Evolutionary conservation across 2,888 invertebrate species (phyloP).

Genomic region (Torymus auratus): DNA sequence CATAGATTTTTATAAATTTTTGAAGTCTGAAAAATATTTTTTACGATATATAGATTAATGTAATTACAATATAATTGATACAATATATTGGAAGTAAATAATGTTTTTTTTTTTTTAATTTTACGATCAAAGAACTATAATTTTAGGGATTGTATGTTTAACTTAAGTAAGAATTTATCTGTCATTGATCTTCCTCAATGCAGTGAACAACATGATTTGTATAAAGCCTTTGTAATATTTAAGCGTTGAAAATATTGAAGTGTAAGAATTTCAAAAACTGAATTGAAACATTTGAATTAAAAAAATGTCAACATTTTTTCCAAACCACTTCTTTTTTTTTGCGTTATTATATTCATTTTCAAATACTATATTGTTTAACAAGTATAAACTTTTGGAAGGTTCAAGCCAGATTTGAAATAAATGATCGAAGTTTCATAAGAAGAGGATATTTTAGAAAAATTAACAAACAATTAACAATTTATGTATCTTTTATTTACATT

Average conservation of each 20-base stretch:
- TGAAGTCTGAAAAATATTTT: constrained; percentile 10
- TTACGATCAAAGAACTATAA: constrained; percentile 42
- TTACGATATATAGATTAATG: constrained; percentile 16
- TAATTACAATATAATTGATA: constrained; percentile 8
- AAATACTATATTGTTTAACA: background rate
- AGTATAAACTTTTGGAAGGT: background rate
- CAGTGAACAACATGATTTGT: constrained; percentile 60
- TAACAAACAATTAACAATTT: constrained; percentile 38
- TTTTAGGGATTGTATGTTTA: constrained; percentile 44
- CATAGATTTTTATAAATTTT: constrained; percentile 12
- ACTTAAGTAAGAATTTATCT: constrained; percentile 45
- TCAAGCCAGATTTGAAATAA: background rate
- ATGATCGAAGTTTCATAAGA: background rate
- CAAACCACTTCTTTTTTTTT: constrained; percentile 49
- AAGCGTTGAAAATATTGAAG: constrained; percentile 58
- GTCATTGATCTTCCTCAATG: constrained; percentile 38
- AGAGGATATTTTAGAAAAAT: constrained; percentile 1
- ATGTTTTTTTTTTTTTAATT: constrained; percentile 34
- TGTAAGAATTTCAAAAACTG: constrained; percentile 52
- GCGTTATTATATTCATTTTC: background rate
- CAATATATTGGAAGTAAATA: constrained; percentile 12
- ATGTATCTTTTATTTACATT: constrained; percentile 56
- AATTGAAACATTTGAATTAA: constrained; percentile 59
- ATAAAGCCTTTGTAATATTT: constrained; percentile 67
- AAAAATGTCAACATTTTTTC: constrained; percentile 65